Evolutionary conservation across 2,888 invertebrate genomes (phyloP).

Genomic region (Patella caerulea): DNA sequence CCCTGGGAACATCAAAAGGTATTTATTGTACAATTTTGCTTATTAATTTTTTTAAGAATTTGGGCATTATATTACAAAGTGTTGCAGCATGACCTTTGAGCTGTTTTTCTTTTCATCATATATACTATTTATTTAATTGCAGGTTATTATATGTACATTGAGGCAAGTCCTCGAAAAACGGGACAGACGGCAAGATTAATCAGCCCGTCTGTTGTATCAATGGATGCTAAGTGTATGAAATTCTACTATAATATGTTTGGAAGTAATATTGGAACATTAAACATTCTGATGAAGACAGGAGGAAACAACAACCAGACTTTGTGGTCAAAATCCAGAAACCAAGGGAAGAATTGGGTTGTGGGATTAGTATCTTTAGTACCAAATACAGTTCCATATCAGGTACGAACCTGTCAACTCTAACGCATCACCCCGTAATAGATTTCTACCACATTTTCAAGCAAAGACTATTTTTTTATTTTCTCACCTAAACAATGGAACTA

Average conservation of each 20-base stretch:
- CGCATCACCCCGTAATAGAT: no score
- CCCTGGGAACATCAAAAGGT: slow-evolving; percentile 50
- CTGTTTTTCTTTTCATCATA: not conserved
- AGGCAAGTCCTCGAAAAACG: slow-evolving; percentile 46
- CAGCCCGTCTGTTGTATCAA: slow-evolving; percentile 38
- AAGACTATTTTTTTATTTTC: no score
- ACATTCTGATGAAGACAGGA: slow-evolving; percentile 48
- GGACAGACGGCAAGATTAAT: slow-evolving; percentile 53
- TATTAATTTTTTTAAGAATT: no score
- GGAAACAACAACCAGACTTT: slow-evolving; percentile 37
- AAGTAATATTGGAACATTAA: slow-evolving; percentile 47
- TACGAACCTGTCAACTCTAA: slow-evolving; percentile 19
- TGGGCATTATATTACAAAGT: no score
- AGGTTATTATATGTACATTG: slow-evolving; percentile 65
- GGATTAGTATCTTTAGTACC: slow-evolving; percentile 49
- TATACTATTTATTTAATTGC: slow-evolving; percentile 16
- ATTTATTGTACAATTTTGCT: not conserved
- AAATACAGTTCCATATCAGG: slow-evolving; percentile 36
- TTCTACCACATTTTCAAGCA: no score
- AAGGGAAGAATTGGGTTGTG: slow-evolving; percentile 57
- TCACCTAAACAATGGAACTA: no score
- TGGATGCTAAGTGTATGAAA: slow-evolving; percentile 47
- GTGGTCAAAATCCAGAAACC: slow-evolving; percentile 51
- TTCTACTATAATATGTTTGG: slow-evolving; percentile 63
- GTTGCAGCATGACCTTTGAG: not conserved